Percentiles rank a stretch among this genome's conserved stretches.
phyloP scores from a whole-genome alignment of 1,140 invertebrate genomes.

The Neodiprion fabricii region DNA sequence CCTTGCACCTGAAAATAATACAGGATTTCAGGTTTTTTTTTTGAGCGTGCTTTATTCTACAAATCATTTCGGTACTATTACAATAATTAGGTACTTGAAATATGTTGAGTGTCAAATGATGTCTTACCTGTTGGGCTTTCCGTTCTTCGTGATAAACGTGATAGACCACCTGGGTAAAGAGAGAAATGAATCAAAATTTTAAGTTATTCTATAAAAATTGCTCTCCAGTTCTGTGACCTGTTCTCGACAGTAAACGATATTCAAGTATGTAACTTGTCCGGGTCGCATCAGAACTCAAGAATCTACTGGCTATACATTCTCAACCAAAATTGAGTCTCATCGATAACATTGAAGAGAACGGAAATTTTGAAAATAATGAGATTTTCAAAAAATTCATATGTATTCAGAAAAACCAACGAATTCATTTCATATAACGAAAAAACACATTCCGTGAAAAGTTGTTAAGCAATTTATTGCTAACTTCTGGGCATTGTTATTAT shows the following conservation, averaged over 20 bases:
- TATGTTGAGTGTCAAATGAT: slow-evolving; percentile 14
- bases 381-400: no score
- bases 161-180: slow-evolving; percentile 70
- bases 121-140: slow-evolving; percentile 69
- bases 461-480: no score
- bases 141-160: slow-evolving; percentile 76
- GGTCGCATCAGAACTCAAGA: no score
- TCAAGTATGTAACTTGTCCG: no score
- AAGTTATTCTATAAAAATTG: neutral
- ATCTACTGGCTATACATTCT: neutral
- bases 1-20: slow-evolving; percentile 68
- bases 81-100: neutral
- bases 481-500: no score
- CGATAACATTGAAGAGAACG: no score
- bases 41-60: slow-evolving; percentile 19
- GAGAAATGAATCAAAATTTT: neutral
- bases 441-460: slow-evolving; percentile 1
- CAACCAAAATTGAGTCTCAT: neutral
- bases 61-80: slow-evolving; percentile 12
- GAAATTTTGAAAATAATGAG: no score
- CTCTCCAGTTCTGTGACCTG: neutral
- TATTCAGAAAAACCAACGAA: no score
- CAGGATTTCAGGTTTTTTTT: slow-evolving; percentile 13
- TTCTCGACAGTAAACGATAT: no score
- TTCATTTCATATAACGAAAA: slow-evolving; percentile 17